Conservation (phyloP, 2,888 invertebrate genomes). For the Pasiphila rectangulata region DNA sequence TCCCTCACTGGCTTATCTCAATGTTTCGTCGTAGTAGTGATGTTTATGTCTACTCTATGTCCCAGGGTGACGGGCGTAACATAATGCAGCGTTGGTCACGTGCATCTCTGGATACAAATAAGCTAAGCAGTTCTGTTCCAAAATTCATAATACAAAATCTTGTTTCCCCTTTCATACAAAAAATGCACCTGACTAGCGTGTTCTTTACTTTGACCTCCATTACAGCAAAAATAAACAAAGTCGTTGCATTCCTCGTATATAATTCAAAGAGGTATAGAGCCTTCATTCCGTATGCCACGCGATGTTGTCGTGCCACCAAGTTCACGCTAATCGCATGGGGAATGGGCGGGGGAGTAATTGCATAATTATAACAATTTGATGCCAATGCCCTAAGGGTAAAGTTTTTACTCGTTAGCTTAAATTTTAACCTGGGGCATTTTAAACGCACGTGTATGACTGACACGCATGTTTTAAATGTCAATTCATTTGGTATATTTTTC, state of each 20-base stretch:
- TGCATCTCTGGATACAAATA: too few species aligned
- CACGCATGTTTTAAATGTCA: not conserved
- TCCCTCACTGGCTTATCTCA: too few species aligned
- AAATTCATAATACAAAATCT: not conserved
- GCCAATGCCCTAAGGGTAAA: conserved; percentile 4
- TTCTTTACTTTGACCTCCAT: conserved; percentile 5
- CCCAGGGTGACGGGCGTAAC: too few species aligned
- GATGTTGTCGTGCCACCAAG: conserved; percentile 9
- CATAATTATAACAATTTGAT: conserved; percentile 9
- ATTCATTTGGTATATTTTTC: too few species aligned
- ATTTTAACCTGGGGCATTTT: not conserved
- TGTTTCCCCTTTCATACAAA: not conserved
- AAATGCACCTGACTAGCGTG: not conserved
- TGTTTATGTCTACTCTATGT: too few species aligned
- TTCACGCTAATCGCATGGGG: conserved; percentile 13
- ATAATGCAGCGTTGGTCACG: too few species aligned
- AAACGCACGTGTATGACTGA: too few species aligned
- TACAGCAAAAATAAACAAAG: conserved; percentile 10
- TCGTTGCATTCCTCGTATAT: conserved; percentile 6
- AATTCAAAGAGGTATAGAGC: conserved; percentile 4
- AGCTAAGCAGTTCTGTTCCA: too few species aligned
- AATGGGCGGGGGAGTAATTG: conserved; percentile 4
- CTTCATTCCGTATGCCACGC: conserved; percentile 13
- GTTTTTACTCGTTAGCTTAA: not conserved
- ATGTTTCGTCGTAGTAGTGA: too few species aligned